A percentile compares a stretch with the other conserved stretches of the same genome.
These are phyloP conservation scores for Tipula vernalis DNA, from an alignment of 2,888 invertebrate genomes.

Conservation along the genomic window DNA sequence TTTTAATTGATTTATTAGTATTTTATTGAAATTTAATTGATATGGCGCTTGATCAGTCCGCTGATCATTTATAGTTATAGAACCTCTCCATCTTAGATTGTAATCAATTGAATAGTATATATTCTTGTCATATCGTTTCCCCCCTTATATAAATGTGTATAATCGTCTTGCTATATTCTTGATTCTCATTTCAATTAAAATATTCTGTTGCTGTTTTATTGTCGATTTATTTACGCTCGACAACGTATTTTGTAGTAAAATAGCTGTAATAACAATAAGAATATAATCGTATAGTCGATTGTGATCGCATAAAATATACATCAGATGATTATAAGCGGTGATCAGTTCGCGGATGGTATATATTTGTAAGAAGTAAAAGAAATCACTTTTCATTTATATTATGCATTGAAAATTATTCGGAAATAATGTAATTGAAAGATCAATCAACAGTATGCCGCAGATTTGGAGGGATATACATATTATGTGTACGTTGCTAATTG, in stretches of 20 bases:
- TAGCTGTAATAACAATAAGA: background rate
- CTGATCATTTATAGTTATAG: background rate
- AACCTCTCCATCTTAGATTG: background rate
- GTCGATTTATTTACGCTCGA: background rate
- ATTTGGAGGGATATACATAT: background rate
- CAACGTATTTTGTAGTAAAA: background rate
- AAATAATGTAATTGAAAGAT: background rate
- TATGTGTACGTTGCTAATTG: background rate
- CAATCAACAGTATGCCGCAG: background rate
- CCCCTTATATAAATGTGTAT: background rate
- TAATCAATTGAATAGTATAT: background rate
- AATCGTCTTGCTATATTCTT: background rate
- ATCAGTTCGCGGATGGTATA: background rate
- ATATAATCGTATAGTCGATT: background rate
- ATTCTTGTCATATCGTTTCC: background rate
- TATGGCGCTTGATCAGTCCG: background rate
- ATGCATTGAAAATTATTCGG: background rate
- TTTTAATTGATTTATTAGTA: background rate
- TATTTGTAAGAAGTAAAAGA: background rate
- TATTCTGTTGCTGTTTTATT: background rate
- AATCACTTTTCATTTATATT: background rate
- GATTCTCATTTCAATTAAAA: background rate
- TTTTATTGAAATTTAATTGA: background rate
- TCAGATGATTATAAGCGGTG: background rate
- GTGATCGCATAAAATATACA: background rate